Evolutionary conservation across 2,797 vertebrate species (phyloP).

Genomic region (Typhlichthys subterraneus): DNA sequence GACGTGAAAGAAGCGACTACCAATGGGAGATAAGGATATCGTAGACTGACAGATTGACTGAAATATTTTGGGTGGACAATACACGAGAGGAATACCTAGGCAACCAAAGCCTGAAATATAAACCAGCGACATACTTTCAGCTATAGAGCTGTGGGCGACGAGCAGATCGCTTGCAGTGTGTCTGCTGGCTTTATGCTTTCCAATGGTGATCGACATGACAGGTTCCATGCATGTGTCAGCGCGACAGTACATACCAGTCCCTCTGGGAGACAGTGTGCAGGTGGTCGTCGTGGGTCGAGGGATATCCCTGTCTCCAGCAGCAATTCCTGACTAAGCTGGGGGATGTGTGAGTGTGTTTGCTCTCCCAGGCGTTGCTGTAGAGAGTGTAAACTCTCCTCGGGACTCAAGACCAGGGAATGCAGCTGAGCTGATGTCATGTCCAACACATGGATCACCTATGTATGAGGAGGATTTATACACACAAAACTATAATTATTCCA

Average conservation of each 20-base stretch:
- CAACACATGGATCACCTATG: constrained; percentile 92
- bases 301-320: constrained; percentile 93
- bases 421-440: constrained; percentile 98
- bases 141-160: no score
- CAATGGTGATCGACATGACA: no score
- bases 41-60: no score
- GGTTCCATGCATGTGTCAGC: neutral
- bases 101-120: no score
- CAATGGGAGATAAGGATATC: no score
- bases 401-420: constrained; percentile 86
- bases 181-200: neutral
- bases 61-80: no score
- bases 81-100: no score
- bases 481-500: no score
- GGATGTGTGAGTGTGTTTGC: constrained; percentile 89
- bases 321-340: constrained; percentile 90
- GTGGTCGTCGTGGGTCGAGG: constrained; percentile 92
- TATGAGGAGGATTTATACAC: constrained; percentile 42
- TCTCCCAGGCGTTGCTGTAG: constrained; percentile 90
- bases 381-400: constrained; percentile 92
- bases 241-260: constrained; percentile 82
- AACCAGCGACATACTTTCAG: no score
- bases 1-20: no score
- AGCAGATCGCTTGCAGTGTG: no score
- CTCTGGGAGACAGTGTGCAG: constrained; percentile 92